Evolutionary conservation across 2,113 vertebrate species (phyloP).

Genomic region (Oncorhynchus mykiss): DNA sequence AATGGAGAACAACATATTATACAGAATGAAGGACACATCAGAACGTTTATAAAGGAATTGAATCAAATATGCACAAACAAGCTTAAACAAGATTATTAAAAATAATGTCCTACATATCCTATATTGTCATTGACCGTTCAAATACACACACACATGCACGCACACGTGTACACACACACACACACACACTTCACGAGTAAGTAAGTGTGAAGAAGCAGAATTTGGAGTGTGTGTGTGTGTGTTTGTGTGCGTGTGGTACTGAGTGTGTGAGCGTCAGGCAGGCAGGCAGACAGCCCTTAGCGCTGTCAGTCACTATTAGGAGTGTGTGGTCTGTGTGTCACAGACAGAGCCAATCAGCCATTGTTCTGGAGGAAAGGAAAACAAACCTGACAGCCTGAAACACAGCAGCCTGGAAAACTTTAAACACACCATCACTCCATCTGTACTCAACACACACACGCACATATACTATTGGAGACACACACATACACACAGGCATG

Average conservation of each 20-base stretch:
- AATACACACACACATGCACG: not conserved
- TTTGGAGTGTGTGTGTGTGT: slow-evolving; percentile 29
- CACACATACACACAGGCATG: not conserved
- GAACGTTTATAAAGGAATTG: too few relatives aligned
- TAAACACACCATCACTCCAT: slow-evolving; percentile 58
- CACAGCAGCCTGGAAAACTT: slow-evolving; percentile 84
- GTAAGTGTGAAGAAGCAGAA: not conserved
- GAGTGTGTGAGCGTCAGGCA: slow-evolving; percentile 20
- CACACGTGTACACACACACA: slow-evolving; percentile 4
- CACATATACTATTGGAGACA: slow-evolving; percentile 26
- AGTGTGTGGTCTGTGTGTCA: slow-evolving; percentile 75
- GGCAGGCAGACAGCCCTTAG: slow-evolving; percentile 68
- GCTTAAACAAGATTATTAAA: too few relatives aligned
- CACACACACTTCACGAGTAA: slow-evolving; percentile 19
- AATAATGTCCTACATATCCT: too few relatives aligned
- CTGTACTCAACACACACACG: slow-evolving; percentile 18
- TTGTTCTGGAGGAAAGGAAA: slow-evolving; percentile 90
- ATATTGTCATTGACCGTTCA: too few relatives aligned
- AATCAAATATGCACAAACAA: too few relatives aligned
- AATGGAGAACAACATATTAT: too few relatives aligned
- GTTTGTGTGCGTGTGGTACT: slow-evolving; percentile 25
- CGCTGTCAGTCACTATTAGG: slow-evolving; percentile 80
- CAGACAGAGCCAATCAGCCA: slow-evolving; percentile 86
- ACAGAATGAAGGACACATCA: too few relatives aligned
- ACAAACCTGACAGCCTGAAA: slow-evolving; percentile 96